A percentile compares a stretch with the other conserved stretches of the same genome.
These are phyloP conservation scores for Chloroceryle aenea DNA, from an alignment of 2,113 vertebrate species.

Conservation along the genomic window DNA sequence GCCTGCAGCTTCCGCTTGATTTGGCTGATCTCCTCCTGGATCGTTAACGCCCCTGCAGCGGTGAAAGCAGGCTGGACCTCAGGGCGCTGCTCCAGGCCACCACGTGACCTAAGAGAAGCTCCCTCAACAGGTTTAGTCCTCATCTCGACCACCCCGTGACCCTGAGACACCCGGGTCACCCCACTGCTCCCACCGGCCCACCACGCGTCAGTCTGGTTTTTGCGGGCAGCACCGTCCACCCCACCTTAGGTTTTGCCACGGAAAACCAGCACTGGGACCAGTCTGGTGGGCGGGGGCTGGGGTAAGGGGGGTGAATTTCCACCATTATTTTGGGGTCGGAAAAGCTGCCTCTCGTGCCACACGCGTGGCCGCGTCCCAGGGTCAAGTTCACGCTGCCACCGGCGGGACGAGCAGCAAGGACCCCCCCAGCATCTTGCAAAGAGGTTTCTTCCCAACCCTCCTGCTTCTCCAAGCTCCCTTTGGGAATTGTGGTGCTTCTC, in stretches of 20 bases:
- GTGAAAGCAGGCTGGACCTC: neutral
- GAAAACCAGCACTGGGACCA: too few species aligned
- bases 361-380: too few species aligned
- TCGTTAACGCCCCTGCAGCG: slow-evolving; percentile 43
- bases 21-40: slow-evolving; percentile 79
- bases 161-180: too few species aligned
- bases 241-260: too few species aligned
- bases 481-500: rapidly evolving
- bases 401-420: neutral
- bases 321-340: rapidly evolving
- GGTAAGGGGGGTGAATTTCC: too few species aligned
- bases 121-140: neutral
- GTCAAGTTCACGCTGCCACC: too few species aligned
- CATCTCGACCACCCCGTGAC: too few species aligned
- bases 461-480: neutral
- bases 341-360: neutral
- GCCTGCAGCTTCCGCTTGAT: slow-evolving; percentile 76
- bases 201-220: too few species aligned
- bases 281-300: too few species aligned
- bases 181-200: too few species aligned
- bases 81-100: neutral
- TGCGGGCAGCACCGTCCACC: too few species aligned
- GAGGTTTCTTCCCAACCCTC: neutral
- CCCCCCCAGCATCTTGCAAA: too few species aligned
- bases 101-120: neutral